Evolutionary conservation across 2,888 invertebrate species (phyloP).

Genomic region (Scelioninae gen. 1): DNA sequence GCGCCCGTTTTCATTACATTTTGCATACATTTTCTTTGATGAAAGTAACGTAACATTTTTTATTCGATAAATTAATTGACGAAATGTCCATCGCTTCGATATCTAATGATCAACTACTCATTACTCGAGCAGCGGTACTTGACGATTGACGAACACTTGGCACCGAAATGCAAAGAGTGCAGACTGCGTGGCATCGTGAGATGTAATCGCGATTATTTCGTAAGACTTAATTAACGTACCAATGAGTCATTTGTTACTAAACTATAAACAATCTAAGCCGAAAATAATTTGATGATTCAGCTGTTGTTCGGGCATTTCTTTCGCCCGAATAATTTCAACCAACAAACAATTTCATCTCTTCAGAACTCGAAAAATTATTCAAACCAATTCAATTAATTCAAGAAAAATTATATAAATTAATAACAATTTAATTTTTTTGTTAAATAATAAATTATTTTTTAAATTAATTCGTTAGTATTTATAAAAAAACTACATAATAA

Average conservation of each 20-base stretch:
- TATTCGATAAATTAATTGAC: not conserved
- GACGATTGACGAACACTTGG: slow-evolving; percentile 71
- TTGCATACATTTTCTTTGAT: no score
- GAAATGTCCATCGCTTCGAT: not conserved
- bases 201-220: slow-evolving; percentile 48
- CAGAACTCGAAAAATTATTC: no score
- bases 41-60: no score
- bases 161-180: slow-evolving; percentile 67
- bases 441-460: no score
- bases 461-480: no score
- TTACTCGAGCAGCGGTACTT: slow-evolving; percentile 59
- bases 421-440: no score
- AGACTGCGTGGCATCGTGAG: slow-evolving; percentile 77
- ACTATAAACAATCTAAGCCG: slow-evolving; percentile 36
- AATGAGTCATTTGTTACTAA: slow-evolving; percentile 49
- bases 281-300: slow-evolving; percentile 15
- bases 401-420: no score
- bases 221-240: slow-evolving; percentile 25
- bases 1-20: no score
- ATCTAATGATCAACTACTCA: not conserved
- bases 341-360: no score
- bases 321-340: not conserved
- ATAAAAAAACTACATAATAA: no score
- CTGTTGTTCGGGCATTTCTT: not conserved
- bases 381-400: no score